Base-by-base conservation (phyloP, 2,888 invertebrate species). In the Microplitis manilae region DNA sequence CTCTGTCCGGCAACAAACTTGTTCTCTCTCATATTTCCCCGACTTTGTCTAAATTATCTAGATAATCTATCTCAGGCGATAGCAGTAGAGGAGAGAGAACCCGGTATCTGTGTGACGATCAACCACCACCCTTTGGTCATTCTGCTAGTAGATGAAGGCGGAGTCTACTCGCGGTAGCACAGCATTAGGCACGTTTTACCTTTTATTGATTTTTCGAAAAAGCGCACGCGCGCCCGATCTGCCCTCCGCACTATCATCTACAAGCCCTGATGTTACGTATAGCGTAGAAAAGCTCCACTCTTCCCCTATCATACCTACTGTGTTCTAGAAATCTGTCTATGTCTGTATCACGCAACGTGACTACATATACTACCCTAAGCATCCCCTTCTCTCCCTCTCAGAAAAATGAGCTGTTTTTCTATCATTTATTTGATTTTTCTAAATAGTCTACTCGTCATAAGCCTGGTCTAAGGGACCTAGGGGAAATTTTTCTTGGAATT, bases 191-290 rank as follows among this genome's bases (percentile, higher is more conserved):
- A 89, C 89, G 89, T 89, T 89, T 89, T 90, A 89, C 89, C 87
- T 90, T 90, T 90, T 90, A 90, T 90, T 90, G 90, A 90, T 90
- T 90, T 90, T 90, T 90, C 88, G 87, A 87, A 89, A 90, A 90
- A 90, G 90, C 89, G 90, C 90, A 86, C 88, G 90, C 90, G 89
- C 90, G 87, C 86, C 85, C 85, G 83, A 83, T 82, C 82, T 85
- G 85, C 86, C 85, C 85, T 87, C 87, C 85, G 85, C 86, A 88
- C 88, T 88, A 88, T 88, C 85, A 84, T n/a, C 65, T 62, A 39
- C 15, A 8, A 15, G 38, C 73, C n/a, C 65, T 70, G 50, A 60
- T 65, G 40, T 68, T 62, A 41, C 50, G 70, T 39, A 61, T 67
- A 73, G 68, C 67, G 74, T 76, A 59, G 59, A 76, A 73, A 75